Percentiles rank a stretch among this genome's conserved stretches.
These are phyloP conservation scores for Pipistrellus nathusii DNA, from an alignment of 2,797 vertebrate species.

Conservation along the genomic window DNA sequence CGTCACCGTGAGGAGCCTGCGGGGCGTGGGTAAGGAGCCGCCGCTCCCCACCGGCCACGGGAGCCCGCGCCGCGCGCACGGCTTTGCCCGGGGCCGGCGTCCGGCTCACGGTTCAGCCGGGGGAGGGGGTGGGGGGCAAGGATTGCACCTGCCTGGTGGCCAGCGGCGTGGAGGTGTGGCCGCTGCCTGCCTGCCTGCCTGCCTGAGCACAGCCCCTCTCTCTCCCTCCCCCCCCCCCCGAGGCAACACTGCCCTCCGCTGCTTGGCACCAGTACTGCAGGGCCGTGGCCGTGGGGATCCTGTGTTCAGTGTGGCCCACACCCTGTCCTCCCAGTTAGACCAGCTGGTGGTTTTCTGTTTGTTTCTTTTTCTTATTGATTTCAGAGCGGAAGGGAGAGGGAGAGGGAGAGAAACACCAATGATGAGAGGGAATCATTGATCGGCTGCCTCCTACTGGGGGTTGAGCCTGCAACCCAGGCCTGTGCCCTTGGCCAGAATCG, in stretches of 20 bases:
- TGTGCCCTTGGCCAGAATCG: neutral
- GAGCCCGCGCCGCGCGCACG: no score
- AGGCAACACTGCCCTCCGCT: conserved; percentile 13
- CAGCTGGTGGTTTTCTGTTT: neutral
- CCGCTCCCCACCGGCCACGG: no score
- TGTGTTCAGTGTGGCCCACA: neutral
- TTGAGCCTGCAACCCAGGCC: accelerated
- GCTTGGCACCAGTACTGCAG: neutral
- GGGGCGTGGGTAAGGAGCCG: conserved; percentile 93
- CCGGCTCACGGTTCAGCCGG: accelerated
- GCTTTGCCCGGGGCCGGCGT: no score
- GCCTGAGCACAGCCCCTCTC: accelerated
- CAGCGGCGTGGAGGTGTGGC: neutral
- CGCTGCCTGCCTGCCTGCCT: neutral
- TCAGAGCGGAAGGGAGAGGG: neutral
- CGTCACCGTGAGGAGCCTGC: conserved; percentile 95
- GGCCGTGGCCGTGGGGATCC: accelerated
- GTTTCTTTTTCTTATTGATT: neutral
- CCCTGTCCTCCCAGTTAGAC: neutral
- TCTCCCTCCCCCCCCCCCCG: no score
- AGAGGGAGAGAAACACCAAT: neutral
- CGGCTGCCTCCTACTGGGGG: neutral
- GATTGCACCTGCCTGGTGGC: neutral
- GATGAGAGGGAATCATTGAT: neutral
- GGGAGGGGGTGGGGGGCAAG: neutral